Evolutionary conservation across 1,140 invertebrate species (phyloP).

Genomic region (Lamellibrachia luymesi): DNA sequence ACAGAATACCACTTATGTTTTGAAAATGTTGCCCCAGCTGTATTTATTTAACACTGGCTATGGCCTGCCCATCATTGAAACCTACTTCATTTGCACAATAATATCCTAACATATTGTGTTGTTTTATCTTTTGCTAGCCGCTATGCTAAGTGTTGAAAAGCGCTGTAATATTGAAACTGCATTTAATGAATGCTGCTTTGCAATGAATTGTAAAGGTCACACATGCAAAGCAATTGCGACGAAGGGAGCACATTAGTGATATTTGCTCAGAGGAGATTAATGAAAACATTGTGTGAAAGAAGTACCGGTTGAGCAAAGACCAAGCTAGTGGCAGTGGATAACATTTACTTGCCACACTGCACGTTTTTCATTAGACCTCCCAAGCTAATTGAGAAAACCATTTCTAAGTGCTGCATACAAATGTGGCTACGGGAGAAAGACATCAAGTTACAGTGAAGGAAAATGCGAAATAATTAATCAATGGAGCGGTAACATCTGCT

Average conservation of each 20-base stretch:
- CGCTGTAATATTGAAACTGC: neutral
- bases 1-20: neutral
- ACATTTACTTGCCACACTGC: neutral
- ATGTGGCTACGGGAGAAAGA: neutral
- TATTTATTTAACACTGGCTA: neutral
- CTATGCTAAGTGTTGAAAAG: neutral
- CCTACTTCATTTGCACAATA: neutral
- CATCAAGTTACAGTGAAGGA: neutral
- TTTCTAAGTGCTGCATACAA: constrained; percentile 5
- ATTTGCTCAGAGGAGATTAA: constrained; percentile 5
- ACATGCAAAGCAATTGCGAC: constrained; percentile 1
- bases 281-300: constrained; percentile 5
- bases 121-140: neutral
- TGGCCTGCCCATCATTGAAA: neutral
- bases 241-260: neutral
- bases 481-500: constrained; percentile 3
- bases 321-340: neutral
- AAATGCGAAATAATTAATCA: constrained; percentile 6
- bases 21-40: neutral
- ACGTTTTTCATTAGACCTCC: constrained; percentile 4
- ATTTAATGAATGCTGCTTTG: neutral
- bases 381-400: constrained; percentile 5
- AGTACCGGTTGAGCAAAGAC: neutral
- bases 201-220: neutral
- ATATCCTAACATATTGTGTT: neutral